phyloP scores from a whole-genome alignment of 2,113 vertebrate species.

The Ptilorrhoa leucosticta region DNA sequence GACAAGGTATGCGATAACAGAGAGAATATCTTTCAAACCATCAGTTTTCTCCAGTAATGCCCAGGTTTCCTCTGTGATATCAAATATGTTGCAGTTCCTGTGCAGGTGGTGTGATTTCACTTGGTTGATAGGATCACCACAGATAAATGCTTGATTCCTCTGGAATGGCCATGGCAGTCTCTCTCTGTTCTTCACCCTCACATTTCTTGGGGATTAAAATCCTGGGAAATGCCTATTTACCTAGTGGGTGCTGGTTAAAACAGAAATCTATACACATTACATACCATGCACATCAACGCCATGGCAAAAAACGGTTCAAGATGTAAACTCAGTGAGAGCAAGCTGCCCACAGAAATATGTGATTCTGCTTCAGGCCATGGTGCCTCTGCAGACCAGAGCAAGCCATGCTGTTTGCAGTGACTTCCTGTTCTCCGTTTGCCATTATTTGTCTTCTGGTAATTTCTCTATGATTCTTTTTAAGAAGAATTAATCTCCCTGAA shows the following conservation, averaged over 20 bases:
- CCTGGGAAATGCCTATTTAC: background rate
- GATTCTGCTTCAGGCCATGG: rapidly evolving
- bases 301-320: background rate
- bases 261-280: background rate
- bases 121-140: background rate
- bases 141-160: background rate
- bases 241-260: background rate
- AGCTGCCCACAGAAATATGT: background rate
- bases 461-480: background rate
- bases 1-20: background rate
- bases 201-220: background rate
- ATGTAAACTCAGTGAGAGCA: background rate
- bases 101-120: background rate
- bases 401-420: background rate
- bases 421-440: background rate
- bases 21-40: background rate
- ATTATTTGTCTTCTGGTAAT: background rate
- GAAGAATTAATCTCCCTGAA: background rate
- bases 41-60: background rate
- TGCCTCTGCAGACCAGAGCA: background rate
- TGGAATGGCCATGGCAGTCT: background rate
- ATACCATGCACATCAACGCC: background rate
- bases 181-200: background rate
- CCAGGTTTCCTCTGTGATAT: background rate
- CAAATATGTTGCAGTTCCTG: background rate